Conservation (phyloP, 2,797 vertebrate species). For the Liasis olivaceus region DNA sequence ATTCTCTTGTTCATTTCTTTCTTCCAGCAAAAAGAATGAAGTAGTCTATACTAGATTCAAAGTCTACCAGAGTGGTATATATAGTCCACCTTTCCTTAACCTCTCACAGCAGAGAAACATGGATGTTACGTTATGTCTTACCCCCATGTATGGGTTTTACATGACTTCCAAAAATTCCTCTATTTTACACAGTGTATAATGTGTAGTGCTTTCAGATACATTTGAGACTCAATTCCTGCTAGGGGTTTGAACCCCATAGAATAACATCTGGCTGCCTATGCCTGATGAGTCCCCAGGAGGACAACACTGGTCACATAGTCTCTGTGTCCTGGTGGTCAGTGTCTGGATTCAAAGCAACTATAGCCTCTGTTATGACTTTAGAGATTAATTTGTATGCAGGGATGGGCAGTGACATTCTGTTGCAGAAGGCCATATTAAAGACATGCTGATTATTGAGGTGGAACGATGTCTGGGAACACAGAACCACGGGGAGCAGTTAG, state of each 20-base stretch:
- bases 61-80: no score
- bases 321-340: no score
- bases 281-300: no score
- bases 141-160: not conserved
- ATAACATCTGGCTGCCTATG: no score
- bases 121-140: not conserved
- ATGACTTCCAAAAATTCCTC: not conserved
- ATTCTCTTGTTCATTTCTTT: not conserved
- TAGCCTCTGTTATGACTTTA: not conserved
- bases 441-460: not conserved
- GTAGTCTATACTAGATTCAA: not conserved
- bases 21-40: not conserved
- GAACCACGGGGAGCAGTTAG: not conserved
- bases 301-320: no score
- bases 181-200: not conserved
- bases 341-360: not conserved
- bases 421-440: not conserved
- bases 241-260: no score
- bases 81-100: no score
- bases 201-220: not conserved
- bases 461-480: not conserved
- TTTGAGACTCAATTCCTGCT: no score
- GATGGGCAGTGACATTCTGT: no score
- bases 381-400: not conserved
- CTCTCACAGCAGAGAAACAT: not conserved